Evolutionary conservation across 2,888 invertebrate genomes (phyloP), one percentile per base, ranked within the genome.

Genomic region (Acanthacorydalis orientalis): DNA sequence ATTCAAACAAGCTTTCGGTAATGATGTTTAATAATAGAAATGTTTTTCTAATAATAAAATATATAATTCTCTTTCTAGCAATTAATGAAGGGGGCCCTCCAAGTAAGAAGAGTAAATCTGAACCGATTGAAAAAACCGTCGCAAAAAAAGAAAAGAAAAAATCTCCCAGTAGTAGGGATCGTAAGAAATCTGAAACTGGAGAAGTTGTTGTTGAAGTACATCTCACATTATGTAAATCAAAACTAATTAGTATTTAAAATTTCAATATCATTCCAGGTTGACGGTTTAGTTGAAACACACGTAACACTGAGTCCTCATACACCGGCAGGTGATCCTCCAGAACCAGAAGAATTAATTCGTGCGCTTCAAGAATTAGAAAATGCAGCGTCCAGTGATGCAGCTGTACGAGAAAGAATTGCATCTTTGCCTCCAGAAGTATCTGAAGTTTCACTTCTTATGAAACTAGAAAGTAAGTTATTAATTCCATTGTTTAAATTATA

Each of bases 401-500:
- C 79, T 1, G 88, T 93, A 1, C 70, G 96, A 53, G 91, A 95
- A 64, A 80, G 85, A 60, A 96, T 96, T 55, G 92, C 95, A 0
- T 89, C 87, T 49, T 72, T 96, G 46, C 96, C 96, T 0, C 85
- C 87, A 44, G 92, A 93, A 70, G 91, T 96, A 3, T 93, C 93
- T 0, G 93, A 96, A 74, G 78, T 90, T 4, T 78, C 82, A 55
- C 76, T 86, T 59, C 75, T 96, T 49, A 75, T 82, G 54, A 91
- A 91, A 72, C 71, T 95, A 56, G 80, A 83, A 75, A 87, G 84
- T 84, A 70, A 54, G 51, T 23, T 11, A 8, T 37, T 23, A 23
- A 23, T 23, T 23, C 23, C 6, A 6, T 23, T 23, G n/a, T n/a
- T n/a, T n/a, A n/a, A n/a, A n/a, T n/a, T n/a, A n/a, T n/a, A n/a